Base-by-base conservation (phyloP, 2,888 invertebrate genomes). In the Amitus sp. region DNA sequence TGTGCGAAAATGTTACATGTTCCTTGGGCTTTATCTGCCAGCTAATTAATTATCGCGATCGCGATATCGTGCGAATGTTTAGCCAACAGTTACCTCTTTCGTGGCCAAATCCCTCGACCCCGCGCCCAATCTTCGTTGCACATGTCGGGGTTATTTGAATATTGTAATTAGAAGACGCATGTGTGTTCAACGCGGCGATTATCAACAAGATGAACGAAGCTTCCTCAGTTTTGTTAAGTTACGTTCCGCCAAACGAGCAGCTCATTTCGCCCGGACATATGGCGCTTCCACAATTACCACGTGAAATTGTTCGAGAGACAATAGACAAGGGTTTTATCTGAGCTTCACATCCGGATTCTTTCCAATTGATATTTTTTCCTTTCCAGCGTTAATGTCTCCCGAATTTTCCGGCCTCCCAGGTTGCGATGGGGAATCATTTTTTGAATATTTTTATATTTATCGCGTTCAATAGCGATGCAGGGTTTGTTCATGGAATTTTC, bases 91-190 rank as follows among this genome's bases (percentile, higher is more conserved):
- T 73, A 75, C 72, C 65, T 66, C 65, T 58, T 66, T 64, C 58
- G 42, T 37, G 46, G 62, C 48, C 15, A 53, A 56, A 63, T 62
- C 61, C 55, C 58, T 59, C 33, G 18, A n/a, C n/a, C n/a, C n/a
- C n/a, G n/a, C n/a, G n/a, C n/a, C n/a, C n/a, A n/a, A n/a, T 33
- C 43, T 27, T 42, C 23, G 55, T 52, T 62, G 69, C 79, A 79
- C 74, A 76, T 78, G 79, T 70, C 72, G 68, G 59, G 27, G 33
- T n/a, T 75, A 79, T 80, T 80, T 79, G 68, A 80, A 80, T 80
- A 79, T 78, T 75, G 71, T 78, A 79, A 79, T 80, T 79, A 75
- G 73, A 59, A 71, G 60, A 73, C 65, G 73, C 62, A 47, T 30
- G 48, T 49, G 48, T 61, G 49, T 34, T 46, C 45, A 57, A 51